Base-by-base conservation (phyloP, 1,140 invertebrate genomes). In the Drosophila kurseongensis region DNA sequence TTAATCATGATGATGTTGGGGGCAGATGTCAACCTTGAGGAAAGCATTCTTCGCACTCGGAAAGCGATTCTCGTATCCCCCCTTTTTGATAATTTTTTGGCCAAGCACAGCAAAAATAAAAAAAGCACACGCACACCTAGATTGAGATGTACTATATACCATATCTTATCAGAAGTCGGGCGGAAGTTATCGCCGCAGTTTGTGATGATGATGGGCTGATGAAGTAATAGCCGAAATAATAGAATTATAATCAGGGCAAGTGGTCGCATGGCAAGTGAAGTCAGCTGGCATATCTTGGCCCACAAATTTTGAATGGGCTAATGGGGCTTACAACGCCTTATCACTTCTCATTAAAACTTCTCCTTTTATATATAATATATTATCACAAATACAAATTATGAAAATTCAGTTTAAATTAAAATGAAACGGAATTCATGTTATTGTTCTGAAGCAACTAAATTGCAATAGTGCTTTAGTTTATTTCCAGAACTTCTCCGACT, bases 221-320 rank as follows among this genome's bases (percentile, higher is more conserved):
- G 82, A 86, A 86, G 82, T 86, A 86, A 86, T 86, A 75, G 47
- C 65, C 74, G 48, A 78, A 86, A 80, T 73, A 84, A 74, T 68
- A 78, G 67, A 55, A 83, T 66, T 73, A 76, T 82, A 67, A 88
- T 88, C 83, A 88, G 68, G 51, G 18, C 56, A 75, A 71, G 78
- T 77, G 75, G 61, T 69, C n/a, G 57, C 54, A 40, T 35, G 59
- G 50, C 47, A 52, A 60, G 45, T 68, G 65, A 68, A 68, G 65
- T 68, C 61, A 68, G 62, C 60, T 61, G 62, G 61, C 50, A 47
- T 72, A 78, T 82, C 71, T 82, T 82, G 77, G 61, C 60, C 67
- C 52, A 61, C 56, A 74, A 77, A 78, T 85, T 35, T 47, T 50
- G 73, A 88, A 79, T 83, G 74, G 72, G 62, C 79, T 88, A 86